phyloP scores from a whole-genome alignment of 2,888 invertebrate genomes.

The Trypoxylon attenuatum region DNA sequence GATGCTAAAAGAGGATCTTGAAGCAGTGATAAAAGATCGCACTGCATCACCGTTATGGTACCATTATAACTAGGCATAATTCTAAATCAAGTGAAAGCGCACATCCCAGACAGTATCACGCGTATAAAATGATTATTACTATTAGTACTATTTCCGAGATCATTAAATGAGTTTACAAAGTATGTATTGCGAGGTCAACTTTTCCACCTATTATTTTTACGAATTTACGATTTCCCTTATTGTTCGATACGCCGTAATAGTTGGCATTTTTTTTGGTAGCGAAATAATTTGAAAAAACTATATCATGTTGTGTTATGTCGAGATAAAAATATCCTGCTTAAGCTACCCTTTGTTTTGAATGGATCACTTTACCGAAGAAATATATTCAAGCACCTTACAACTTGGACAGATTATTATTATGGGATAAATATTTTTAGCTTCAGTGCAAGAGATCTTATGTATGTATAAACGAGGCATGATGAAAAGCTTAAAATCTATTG shows the following conservation, averaged over 20 bases:
- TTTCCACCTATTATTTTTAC: slow-evolving; percentile 4
- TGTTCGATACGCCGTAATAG: slow-evolving; percentile 21
- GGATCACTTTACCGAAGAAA: slow-evolving; percentile 20
- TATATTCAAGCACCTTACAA: slow-evolving; percentile 28
- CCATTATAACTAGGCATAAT: slow-evolving; percentile 6
- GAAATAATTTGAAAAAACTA: slow-evolving; percentile 28
- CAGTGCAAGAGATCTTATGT: slow-evolving; percentile 21
- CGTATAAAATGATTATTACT: slow-evolving; percentile 15
- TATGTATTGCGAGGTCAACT: slow-evolving; percentile 11
- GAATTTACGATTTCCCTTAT: too few relatives aligned
- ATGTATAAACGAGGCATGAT: slow-evolving; percentile 21
- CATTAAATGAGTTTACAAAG: slow-evolving; percentile 19
- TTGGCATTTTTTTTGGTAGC: slow-evolving; percentile 1
- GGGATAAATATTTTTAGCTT: slow-evolving; percentile 25
- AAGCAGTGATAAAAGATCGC: slow-evolving; percentile 25
- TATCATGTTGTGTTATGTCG: slow-evolving; percentile 24
- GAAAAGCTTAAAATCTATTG: slow-evolving; percentile 30
- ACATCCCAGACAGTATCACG: not conserved
- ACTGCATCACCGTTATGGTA: slow-evolving; percentile 17
- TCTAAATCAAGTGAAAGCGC: slow-evolving; percentile 11
- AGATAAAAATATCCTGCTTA: slow-evolving; percentile 41
- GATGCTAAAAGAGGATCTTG: slow-evolving; percentile 13
- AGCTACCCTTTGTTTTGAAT: slow-evolving; percentile 14
- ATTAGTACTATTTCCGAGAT: slow-evolving; percentile 22
- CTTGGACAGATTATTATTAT: slow-evolving; percentile 39